Evolutionary conservation across 2,888 invertebrate species (phyloP).

Genomic region (Trichacis sp.): DNA sequence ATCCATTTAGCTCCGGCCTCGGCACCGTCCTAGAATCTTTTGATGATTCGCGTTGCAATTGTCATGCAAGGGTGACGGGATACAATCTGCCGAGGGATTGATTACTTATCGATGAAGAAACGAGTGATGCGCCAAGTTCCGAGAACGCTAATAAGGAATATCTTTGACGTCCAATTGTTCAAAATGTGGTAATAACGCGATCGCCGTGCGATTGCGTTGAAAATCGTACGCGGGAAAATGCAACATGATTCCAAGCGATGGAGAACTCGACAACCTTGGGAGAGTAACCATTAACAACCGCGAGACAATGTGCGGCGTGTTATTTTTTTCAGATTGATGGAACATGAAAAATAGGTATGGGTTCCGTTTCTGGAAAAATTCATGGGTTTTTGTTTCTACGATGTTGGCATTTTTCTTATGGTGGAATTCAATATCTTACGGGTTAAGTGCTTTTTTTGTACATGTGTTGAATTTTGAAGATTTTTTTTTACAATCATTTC

Average conservation of each 20-base stretch:
- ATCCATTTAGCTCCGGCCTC: background rate
- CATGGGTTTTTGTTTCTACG: no score
- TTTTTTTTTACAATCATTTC: no score
- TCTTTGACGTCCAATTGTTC: slow-evolving; percentile 33
- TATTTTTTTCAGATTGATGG: no score
- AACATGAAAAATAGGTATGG: no score
- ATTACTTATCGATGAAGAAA: slow-evolving; percentile 36
- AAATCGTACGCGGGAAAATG: background rate
- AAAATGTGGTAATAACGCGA: slow-evolving; percentile 17
- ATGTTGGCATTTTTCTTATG: no score
- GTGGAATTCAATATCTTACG: no score
- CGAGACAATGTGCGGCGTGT: no score
- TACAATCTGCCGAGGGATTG: slow-evolving; percentile 21
- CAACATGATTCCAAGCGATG: background rate
- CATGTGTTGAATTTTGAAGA: no score
- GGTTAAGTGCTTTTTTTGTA: no score
- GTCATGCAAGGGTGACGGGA: slow-evolving; percentile 32
- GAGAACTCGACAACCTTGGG: no score
- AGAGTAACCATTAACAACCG: no score
- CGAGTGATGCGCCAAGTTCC: slow-evolving; percentile 31
- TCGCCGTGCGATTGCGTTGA: background rate
- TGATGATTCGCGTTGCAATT: slow-evolving; percentile 12
- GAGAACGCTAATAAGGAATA: slow-evolving; percentile 34
- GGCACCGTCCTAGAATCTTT: slow-evolving; percentile 5
- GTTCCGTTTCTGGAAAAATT: no score